Evolutionary conservation across 2,113 vertebrate genomes (phyloP), one percentile per base, ranked within the genome.

Genomic region (Malurus melanocephalus): DNA sequence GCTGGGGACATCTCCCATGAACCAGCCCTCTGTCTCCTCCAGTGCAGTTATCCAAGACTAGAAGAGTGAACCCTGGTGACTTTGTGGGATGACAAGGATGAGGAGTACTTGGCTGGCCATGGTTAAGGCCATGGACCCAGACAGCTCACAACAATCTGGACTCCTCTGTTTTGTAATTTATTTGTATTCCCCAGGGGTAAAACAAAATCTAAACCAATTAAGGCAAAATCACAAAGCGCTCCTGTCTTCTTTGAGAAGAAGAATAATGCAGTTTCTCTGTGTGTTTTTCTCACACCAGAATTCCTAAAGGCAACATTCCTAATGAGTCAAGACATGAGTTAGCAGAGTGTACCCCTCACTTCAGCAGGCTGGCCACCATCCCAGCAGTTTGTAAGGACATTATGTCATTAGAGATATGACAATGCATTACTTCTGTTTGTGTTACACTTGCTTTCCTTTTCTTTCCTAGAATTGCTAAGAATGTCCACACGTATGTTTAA

Each of bases 221-320:
- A 73, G 49, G 52, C 24, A 62, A 55, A 62, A 22, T 51, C 30
- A 33, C 15, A 53, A 69, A 45, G 38, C 8, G 56, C 14, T 73
- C 19, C 28, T 68, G n/a, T 40, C 8, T 10, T 72, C 57, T 66
- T 49, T 0, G 0, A 46, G 32, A 8, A 38, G 24, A 56, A 74
- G 3, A 87, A n/a, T 18, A 65, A 86, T 9, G 11, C 20, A 14
- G 61, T 61, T 89, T 84, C 66, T 85, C 33, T 17, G 28, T 48
- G n/a, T 43, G 46, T 60, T 90, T 60, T 90, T 83, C 56, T 61
- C 32, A 45, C 20, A 55, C 2, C 16, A 71, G 52, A 77, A 78
- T 23, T 59, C 46, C 56, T 73, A 43, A 24, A 72, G 38, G 35
- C 26, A 72, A 57, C 35, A 33, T 64, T 79, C 20, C 55, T 52